Evolutionary conservation across 1,140 invertebrate species (phyloP), one percentile per base, ranked within the genome.

Genomic region (Portunus trituberculatus): DNA sequence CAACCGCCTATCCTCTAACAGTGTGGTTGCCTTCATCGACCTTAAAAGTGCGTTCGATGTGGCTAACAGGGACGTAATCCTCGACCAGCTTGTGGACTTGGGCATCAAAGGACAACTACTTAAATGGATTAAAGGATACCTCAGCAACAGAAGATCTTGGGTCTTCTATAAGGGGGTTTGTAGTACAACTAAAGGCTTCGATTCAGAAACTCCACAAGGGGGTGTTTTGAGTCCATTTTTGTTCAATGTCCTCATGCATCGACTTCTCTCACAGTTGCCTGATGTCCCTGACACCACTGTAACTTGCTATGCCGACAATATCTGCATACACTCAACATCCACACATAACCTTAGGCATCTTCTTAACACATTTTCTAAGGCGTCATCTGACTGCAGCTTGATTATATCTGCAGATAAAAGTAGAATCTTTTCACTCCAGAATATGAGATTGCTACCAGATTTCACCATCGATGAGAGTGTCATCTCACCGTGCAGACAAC

Each of bases 101-200:
- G 88, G 29, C n/a, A 16, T 67, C 29, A 67, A 92, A 92, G 91
- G 52, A 28, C 52, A 92, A n/a, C 91, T 92, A 6, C 20, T 92
- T 20, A 20, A n/a, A 92, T 92, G 88, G 32, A 90, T 67, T 28
- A n/a, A 67, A 67, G 45, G 91, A 67, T 59, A 59, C 39, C 52
- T 92, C 7, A 67, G n/a, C n/a, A n/a, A n/a, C n/a, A n/a, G n/a
- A 67, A n/a, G 7, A 7, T 90, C 88, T 12, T 28, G 88, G 16
- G 88, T 90, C 14, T 59, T 59, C 28, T 59, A 67, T 92, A 92
- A 92, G 52, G 45, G 91, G 25, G 48, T 31, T 14, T 59, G 45
- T 52, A 92, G 91, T 31, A 59, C 91, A 20, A 28, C 52, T 7
- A 92, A 28, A 28, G 28, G 14, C 29, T 90, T 39, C 88, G 39